These are phyloP conservation scores for Drosophila murphyi DNA, from an alignment of 1,140 invertebrate genomes.

Conservation along the genomic window DNA sequence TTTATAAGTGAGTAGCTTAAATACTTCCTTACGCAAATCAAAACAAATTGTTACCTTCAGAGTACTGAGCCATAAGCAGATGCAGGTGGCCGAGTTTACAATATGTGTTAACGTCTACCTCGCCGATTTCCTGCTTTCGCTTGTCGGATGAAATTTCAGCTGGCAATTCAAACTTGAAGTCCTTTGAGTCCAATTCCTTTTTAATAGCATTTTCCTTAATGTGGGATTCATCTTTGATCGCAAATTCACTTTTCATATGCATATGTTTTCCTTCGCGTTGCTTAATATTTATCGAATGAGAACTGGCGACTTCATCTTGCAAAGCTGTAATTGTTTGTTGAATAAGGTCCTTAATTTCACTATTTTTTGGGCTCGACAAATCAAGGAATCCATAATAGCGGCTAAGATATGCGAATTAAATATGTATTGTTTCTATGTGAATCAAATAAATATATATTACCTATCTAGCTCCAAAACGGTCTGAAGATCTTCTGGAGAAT, in stretches of 20 bases:
- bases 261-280: slow-evolving; percentile 1
- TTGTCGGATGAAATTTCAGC: slow-evolving; percentile 3
- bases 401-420: slow-evolving; percentile 40
- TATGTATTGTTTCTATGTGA: neutral
- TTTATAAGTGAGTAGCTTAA: too few species aligned
- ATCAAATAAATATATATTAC: slow-evolving; percentile 86
- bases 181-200: slow-evolving; percentile 18
- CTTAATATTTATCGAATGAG: slow-evolving; percentile 19
- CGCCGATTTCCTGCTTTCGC: slow-evolving; percentile 10
- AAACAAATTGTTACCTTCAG: slow-evolving; percentile 90
- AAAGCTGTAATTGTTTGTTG: slow-evolving; percentile 55
- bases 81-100: slow-evolving; percentile 98
- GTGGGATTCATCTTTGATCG: slow-evolving; percentile 8
- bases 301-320: slow-evolving; percentile 57
- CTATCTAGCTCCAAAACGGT: slow-evolving; percentile 90
- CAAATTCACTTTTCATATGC: slow-evolving; percentile 85
- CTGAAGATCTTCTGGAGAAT: slow-evolving; percentile 91
- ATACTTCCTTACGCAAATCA: neutral
- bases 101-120: slow-evolving; percentile 95
- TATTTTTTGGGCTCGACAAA: slow-evolving; percentile 56
- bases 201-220: slow-evolving; percentile 41
- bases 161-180: slow-evolving; percentile 17
- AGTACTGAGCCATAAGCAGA: slow-evolving; percentile 94
- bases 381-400: slow-evolving; percentile 68
- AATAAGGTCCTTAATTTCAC: slow-evolving; percentile 42